Base-by-base conservation (phyloP, 2,888 invertebrate genomes). In the Hipparchia semele region DNA sequence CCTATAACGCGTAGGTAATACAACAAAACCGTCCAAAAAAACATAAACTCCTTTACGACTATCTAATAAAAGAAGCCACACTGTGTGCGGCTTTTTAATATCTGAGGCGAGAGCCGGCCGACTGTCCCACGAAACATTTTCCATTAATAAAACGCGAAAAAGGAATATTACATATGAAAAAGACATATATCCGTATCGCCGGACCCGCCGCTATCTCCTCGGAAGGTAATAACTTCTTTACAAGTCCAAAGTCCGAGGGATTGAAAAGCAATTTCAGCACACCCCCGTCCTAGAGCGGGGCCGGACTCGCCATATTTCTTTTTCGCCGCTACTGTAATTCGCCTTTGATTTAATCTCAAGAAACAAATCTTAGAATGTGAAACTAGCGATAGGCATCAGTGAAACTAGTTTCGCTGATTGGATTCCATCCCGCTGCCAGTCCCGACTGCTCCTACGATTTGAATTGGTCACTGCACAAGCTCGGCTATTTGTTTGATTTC, bases 231-330 rank as follows among this genome's bases (percentile, higher is more conserved):
- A 94, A 94, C 94, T 94, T 94, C 94, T 94, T 94, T 94, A 94
- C 94, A 94, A 94, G 94, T 94, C 94, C 94, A 94, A 94, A 94
- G 94, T 94, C 94, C 94, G 94, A 94, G 94, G 94, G 94, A 94
- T 94, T 94, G 94, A 93, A 94, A 94, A 94, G 94, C 94, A 94
- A 94, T 94, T 94, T 94, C 94, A 94, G 91, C 89, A 90, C 94
- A 92, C 93, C 93, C 90, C 92, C 91, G 88, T 89, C 90, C 90
- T 87, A 84, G 84, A 83, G 87, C 88, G 85, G 90, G 89, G 88
- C 90, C 91, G 91, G 90, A 89, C 91, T 89, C 85, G 86, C 90
- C 90, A 92, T 93, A 92, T 93, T 94, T 94, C 93, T 94, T 94
- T 92, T 92, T 93, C 92, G 91, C 91, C 91, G 90, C 93, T 90